These are phyloP conservation scores for Yoshiicerus persimilis DNA, from an alignment of 1,140 invertebrate species.

Conservation along the genomic window DNA sequence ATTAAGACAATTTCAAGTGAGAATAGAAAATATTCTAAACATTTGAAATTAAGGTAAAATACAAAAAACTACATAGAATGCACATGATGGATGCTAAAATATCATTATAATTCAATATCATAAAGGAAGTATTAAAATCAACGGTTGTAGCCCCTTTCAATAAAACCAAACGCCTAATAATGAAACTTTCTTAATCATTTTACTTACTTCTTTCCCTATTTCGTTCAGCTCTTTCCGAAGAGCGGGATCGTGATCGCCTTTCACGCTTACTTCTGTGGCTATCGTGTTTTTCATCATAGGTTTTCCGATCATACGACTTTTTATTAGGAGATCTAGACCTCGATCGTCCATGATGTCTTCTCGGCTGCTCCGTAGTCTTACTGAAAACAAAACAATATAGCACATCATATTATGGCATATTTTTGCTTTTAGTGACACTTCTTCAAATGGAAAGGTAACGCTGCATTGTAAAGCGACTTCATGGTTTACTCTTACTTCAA, in stretches of 20 bases:
- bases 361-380: not conserved
- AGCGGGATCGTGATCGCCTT: slow-evolving; percentile 23
- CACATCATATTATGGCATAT: too few species aligned
- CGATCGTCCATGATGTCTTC: not conserved
- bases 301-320: not conserved
- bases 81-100: not conserved
- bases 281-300: not conserved
- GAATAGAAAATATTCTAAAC: too few species aligned
- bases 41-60: too few species aligned
- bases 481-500: too few species aligned
- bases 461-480: too few species aligned
- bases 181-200: too few species aligned
- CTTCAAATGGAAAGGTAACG: too few species aligned
- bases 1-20: too few species aligned
- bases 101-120: not conserved
- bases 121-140: too few species aligned
- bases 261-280: not conserved
- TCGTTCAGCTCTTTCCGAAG: slow-evolving; percentile 23
- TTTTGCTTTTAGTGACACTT: too few species aligned
- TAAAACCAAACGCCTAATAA: too few species aligned
- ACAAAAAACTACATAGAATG: not conserved
- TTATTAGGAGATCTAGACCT: slow-evolving; percentile 15
- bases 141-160: too few species aligned
- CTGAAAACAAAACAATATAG: not conserved
- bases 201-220: slow-evolving; percentile 35